phyloP scores from a whole-genome alignment of 2,113 vertebrate species.

The Lepisosteus oculatus region DNA sequence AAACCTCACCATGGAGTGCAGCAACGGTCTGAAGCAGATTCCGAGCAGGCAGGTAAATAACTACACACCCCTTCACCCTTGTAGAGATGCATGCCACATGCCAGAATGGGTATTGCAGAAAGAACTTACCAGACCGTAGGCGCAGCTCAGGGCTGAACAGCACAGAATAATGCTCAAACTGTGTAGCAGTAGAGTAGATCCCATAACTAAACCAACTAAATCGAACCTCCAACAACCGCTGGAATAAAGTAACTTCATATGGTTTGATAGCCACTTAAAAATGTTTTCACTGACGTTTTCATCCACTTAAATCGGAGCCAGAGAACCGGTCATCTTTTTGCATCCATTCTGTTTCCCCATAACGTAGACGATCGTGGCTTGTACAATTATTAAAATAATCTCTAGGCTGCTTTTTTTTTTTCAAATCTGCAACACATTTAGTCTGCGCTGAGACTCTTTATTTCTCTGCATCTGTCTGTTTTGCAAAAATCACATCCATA shows the following conservation, averaged over 20 bases:
- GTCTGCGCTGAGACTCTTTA: constrained; percentile 40
- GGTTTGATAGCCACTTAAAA: constrained; percentile 40
- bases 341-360: constrained; percentile 52
- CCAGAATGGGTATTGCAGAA: background rate
- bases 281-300: constrained; percentile 28
- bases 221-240: constrained; percentile 61
- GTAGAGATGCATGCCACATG: background rate
- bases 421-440: constrained; percentile 52
- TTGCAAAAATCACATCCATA: constrained; percentile 88
- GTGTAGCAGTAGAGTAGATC: constrained; percentile 73
- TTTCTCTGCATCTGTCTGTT: constrained; percentile 66
- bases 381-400: constrained; percentile 61
- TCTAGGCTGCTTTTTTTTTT: constrained; percentile 48
- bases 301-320: constrained; percentile 50
- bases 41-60: background rate
- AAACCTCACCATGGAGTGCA: too few relatives aligned
- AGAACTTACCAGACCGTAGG: constrained; percentile 82
- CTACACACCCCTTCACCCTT: background rate
- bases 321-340: constrained; percentile 34
- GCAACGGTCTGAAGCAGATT: background rate
- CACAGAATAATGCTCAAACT: constrained; percentile 79
- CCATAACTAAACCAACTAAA: constrained; percentile 74
- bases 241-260: constrained; percentile 32
- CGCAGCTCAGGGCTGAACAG: constrained; percentile 64
- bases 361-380: constrained; percentile 39